These are phyloP conservation scores for Fundulus diaphanus DNA, from an alignment of 2,797 vertebrate species.

Conservation along the genomic window DNA sequence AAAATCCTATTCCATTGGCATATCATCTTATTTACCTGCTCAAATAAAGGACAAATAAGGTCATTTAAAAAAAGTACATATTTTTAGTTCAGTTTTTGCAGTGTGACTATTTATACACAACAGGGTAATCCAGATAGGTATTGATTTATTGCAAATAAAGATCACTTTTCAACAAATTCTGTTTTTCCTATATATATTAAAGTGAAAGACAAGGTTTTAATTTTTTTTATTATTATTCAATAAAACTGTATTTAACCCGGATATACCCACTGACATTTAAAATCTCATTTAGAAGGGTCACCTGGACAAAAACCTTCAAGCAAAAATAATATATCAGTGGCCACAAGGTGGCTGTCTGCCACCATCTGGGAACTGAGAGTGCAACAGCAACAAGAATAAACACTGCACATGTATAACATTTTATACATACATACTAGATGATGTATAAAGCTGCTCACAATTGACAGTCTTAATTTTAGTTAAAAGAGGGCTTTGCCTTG, in stretches of 20 bases:
- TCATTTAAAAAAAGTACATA: too few species aligned
- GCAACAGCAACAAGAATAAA: neutral
- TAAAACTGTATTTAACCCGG: neutral
- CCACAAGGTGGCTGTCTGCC: conserved; percentile 77
- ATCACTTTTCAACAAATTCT: neutral
- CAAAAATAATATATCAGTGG: conserved; percentile 10
- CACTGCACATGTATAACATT: neutral
- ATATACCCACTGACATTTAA: too few species aligned
- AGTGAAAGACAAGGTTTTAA: neutral
- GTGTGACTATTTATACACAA: neutral
- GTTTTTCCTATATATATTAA: neutral
- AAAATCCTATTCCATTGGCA: too few species aligned
- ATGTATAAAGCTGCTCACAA: neutral
- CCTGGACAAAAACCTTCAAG: neutral
- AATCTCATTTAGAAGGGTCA: too few species aligned
- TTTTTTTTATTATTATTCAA: too few species aligned
- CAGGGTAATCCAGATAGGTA: neutral
- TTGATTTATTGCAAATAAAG: neutral
- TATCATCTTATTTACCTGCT: too few species aligned
- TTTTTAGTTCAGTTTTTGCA: too few species aligned
- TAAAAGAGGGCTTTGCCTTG: neutral
- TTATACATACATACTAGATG: neutral
- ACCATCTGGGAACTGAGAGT: conserved; percentile 9
- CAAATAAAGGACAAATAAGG: too few species aligned
- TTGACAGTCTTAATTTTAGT: neutral